These are phyloP conservation scores for Mylabris phalerata DNA, from an alignment of 1,140 invertebrate species.

Conservation along the genomic window DNA sequence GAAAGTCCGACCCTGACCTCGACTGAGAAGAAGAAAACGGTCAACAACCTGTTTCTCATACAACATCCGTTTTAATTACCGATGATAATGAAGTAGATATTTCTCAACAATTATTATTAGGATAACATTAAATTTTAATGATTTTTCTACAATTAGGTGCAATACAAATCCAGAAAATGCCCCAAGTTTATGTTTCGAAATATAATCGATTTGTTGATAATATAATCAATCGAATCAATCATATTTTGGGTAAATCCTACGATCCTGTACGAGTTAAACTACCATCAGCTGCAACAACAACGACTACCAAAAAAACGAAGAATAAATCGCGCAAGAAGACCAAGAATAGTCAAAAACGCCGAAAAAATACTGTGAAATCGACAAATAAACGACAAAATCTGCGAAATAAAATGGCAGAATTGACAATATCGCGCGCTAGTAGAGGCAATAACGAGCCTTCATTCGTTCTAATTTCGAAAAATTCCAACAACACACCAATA, in stretches of 20 bases:
- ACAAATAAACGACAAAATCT: conserved; percentile 7
- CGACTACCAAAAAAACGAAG: conserved; percentile 34
- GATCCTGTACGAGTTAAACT: conserved; percentile 75
- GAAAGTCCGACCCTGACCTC: conserved; percentile 21
- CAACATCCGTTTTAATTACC: not conserved
- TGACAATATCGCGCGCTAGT: not conserved
- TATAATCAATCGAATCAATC: conserved; percentile 70
- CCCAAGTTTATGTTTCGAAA: conserved; percentile 64
- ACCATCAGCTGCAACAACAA: conserved; percentile 43
- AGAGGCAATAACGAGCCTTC: conserved; percentile 31
- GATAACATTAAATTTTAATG: not conserved
- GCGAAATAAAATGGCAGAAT: conserved; percentile 30
- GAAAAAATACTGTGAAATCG: conserved; percentile 32
- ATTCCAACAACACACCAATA: conserved; percentile 8
- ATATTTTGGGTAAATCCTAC: conserved; percentile 65
- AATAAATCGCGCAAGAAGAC: conserved; percentile 16
- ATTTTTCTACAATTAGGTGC: conserved; percentile 19
- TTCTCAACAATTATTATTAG: too few species aligned
- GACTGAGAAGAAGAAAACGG: not conserved
- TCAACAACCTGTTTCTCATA: conserved; percentile 14
- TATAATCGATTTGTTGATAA: conserved; percentile 79
- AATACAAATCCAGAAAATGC: conserved; percentile 42
- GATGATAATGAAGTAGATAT: not conserved
- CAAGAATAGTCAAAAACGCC: conserved; percentile 22
- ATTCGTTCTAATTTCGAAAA: conserved; percentile 38